Conservation (phyloP, 2,888 invertebrate genomes). For the Nineta flava region DNA sequence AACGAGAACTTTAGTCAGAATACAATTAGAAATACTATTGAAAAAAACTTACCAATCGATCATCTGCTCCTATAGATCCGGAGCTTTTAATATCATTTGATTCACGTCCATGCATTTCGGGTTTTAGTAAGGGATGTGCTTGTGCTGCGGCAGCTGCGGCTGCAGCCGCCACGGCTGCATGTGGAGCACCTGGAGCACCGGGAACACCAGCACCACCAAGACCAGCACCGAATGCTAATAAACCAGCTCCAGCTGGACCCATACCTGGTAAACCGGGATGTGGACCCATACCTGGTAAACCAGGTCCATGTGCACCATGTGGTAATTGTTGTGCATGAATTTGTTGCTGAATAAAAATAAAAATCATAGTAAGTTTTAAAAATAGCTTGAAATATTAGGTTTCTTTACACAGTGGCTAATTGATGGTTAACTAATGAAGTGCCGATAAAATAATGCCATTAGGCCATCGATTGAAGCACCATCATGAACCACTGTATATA, state of each 20-base stretch:
- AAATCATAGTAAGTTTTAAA: not conserved
- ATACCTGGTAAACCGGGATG: slow-evolving; percentile 24
- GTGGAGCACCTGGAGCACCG: slow-evolving; percentile 21
- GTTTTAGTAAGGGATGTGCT: slow-evolving; percentile 24
- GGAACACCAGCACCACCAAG: slow-evolving; percentile 17
- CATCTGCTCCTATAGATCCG: slow-evolving; percentile 25
- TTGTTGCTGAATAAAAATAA: slow-evolving; percentile 22
- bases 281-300: slow-evolving; percentile 25
- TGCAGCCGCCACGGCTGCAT: slow-evolving; percentile 16
- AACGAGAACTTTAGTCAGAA: not conserved
- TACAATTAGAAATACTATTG: too few relatives aligned
- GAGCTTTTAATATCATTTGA: slow-evolving; percentile 16
- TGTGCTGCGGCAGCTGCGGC: slow-evolving; percentile 12
- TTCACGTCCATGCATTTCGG: slow-evolving; percentile 22
- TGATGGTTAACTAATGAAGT: too few relatives aligned
- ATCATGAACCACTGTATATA: too few relatives aligned
- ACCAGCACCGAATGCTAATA: slow-evolving; percentile 22
- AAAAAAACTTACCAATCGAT: slow-evolving; percentile 25
- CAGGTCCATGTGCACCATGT: slow-evolving; percentile 26
- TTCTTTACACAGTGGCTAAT: too few relatives aligned
- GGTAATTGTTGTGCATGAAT: slow-evolving; percentile 29
- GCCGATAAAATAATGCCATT: too few relatives aligned
- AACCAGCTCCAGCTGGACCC: slow-evolving; percentile 22
- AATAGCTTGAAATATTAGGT: not conserved
- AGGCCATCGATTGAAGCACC: too few relatives aligned